Base-by-base conservation (phyloP, 2,888 invertebrate species). In the Melangyna quadrimaculata region DNA sequence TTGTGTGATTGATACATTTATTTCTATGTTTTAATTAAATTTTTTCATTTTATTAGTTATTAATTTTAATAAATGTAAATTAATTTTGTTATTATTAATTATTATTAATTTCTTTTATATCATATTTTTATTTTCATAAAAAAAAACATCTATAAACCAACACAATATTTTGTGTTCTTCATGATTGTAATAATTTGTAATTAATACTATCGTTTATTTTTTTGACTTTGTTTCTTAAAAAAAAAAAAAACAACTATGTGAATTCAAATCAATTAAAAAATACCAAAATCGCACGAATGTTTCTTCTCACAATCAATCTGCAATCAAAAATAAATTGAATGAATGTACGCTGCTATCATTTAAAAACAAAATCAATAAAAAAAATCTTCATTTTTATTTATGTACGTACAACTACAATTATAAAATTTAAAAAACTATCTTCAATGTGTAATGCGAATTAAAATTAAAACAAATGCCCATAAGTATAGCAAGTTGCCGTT, bases 401-500 rank as follows among this genome's bases (percentile, higher is more conserved):
- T 14, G 19, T 53, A 67, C 59, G 10, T 14, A 37, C 67, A 80
- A 78, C 10, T 51, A 45, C 55, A 67, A 77, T 53, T 8, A 24
- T 24, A 71, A 27, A 19, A 65, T n/a, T 9, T 22, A 75, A 37
- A 43, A 57, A 57, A 24, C 51, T 27, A 12, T 40, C 74, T 37
- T 79, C 61, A 80, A 71, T 79, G 63, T 71, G 43, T 67, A 84
- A 79, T 83, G 83, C 83, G 69, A 77, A 84, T 75, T 71, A 57
- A 80, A 84, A 61, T 75, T 84, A 75, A 80, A 87, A 77, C 87
- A 79, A 87, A 87, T 88, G 81, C 82, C 84, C 83, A 79, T 87
- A 87, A 87, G 83, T 88, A 83, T 88, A 89, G 89, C 89, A 89
- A 89, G 88, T 89, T 87, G 89, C 89, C 87, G 88, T 89, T 75